Conservation (phyloP, 2,888 invertebrate genomes). For the Oscheius sp. region DNA sequence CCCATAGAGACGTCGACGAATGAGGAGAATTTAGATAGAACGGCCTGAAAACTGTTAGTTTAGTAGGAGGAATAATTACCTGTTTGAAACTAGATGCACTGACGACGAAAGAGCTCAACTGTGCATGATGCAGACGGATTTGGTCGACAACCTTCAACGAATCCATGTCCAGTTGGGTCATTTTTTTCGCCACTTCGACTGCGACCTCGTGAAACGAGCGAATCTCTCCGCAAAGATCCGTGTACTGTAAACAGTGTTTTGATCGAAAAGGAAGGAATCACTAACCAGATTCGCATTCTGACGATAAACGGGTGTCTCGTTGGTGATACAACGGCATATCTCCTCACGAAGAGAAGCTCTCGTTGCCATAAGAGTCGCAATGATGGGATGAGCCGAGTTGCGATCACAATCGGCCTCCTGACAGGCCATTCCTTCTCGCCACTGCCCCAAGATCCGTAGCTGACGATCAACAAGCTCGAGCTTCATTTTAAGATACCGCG, state of each 20-base stretch:
- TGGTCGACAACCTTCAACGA: conserved; percentile 2
- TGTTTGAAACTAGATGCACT: conserved; percentile 47
- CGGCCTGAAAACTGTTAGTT: conserved; percentile 37
- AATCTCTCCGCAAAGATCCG: conserved; percentile 47
- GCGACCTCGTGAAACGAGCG: conserved; percentile 39
- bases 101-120: conserved; percentile 45
- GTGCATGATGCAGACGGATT: conserved; percentile 8
- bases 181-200: not conserved
- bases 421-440: conserved; percentile 39
- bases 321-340: conserved; percentile 23
- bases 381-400: conserved; percentile 41
- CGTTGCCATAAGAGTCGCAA: conserved; percentile 33
- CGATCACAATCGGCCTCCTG: conserved; percentile 41
- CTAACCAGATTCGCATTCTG: conserved; percentile 33
- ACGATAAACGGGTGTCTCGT: conserved; percentile 34
- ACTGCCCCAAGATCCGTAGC: conserved; percentile 44
- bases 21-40: conserved; percentile 45
- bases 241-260: conserved; percentile 33
- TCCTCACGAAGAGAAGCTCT: conserved; percentile 33
- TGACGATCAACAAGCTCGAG: conserved; percentile 48
- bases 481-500: conserved; percentile 43
- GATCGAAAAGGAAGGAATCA: not conserved
- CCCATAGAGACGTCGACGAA: conserved; percentile 52
- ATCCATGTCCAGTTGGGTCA: not conserved
- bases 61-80: conserved; percentile 17